Base-by-base conservation (phyloP, 2,888 invertebrate species). In the Chesias legatella region DNA sequence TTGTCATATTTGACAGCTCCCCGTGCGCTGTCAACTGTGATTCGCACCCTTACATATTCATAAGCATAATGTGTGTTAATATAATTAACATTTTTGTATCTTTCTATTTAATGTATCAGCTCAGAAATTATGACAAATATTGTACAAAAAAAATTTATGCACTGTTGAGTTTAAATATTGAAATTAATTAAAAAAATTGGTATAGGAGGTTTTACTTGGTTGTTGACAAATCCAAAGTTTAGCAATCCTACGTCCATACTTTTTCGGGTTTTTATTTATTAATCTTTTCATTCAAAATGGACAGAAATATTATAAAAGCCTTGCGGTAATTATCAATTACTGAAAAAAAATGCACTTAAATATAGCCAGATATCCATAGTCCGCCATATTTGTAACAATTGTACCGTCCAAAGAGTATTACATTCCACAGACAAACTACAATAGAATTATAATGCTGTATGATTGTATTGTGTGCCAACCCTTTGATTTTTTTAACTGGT, bases 1-100 rank as follows among this genome's bases (percentile, higher is more conserved):
- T 77, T 83, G 83, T 86, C 81, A 81, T 74, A 78, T 45, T 73
- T 82, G 85, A 80, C 84, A 80, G 73, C 65, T 75, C 75, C 79
- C 71, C 77, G 82, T 72, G 51, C n/a, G n/a, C 63, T 55, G 65
- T 66, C 75, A 69, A 66, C 66, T 72, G 73, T 76, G 67, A 81
- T 85, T 80, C 76, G 79, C 85, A 84, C 86, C 86, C 85, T 77
- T 80, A 51, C 35, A 43, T 54, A 49, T 52, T 39, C 29, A 41
- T 39, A 34, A 23, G 7, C 36, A 50, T n/a, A n/a, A n/a, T n/a
- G n/a, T n/a, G 52, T 53, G 58, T 54, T 31, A 9, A 27, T 34
- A 28, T 10, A 35, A 28, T 35, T 56, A 52, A 60, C 60, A 51
- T 58, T 51, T 6, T 43, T 39, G 43, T 46, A 51, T 57, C 45